Conservation (phyloP, 2,888 invertebrate genomes). For the Cerastis leucographa region DNA sequence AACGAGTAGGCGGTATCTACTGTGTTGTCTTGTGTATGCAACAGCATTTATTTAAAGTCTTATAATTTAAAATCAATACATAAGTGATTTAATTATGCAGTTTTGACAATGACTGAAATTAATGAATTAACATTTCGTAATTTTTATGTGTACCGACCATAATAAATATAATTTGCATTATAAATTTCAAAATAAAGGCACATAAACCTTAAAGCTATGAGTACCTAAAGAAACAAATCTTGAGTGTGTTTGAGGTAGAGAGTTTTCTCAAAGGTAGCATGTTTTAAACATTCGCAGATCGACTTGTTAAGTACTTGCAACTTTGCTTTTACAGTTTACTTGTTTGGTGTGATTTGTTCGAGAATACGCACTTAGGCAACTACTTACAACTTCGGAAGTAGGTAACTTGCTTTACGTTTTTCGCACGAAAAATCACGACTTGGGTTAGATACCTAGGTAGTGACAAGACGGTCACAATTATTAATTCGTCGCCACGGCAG, state of each 20-base stretch:
- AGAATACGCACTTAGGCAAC: slow-evolving; percentile 23
- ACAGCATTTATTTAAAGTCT: slow-evolving; percentile 1
- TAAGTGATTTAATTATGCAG: not conserved
- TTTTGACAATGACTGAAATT: slow-evolving; percentile 7
- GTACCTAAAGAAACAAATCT: not conserved
- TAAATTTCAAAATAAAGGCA: not conserved
- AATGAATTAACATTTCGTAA: not conserved
- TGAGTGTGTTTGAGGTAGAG: not conserved
- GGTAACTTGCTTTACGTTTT: slow-evolving; percentile 13
- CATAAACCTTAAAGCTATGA: not conserved
- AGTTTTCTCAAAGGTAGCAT: slow-evolving; percentile 13
- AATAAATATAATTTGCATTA: not conserved
- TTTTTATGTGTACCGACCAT: not conserved
- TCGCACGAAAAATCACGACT: not conserved
- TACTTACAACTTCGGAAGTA: slow-evolving; percentile 31
- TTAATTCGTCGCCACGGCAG: too few species aligned
- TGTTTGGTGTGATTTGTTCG: slow-evolving; percentile 1
- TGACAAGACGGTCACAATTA: not conserved
- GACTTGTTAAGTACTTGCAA: slow-evolving; percentile 27
- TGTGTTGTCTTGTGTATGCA: slow-evolving; percentile 1
- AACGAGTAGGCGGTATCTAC: slow-evolving; percentile 18
- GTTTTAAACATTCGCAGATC: slow-evolving; percentile 3
- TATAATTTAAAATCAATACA: not conserved
- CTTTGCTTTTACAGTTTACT: slow-evolving; percentile 18
- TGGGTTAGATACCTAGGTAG: not conserved